phyloP scores from a whole-genome alignment of 2,113 vertebrate genomes.

The Pelvicachromis taeniatus region DNA sequence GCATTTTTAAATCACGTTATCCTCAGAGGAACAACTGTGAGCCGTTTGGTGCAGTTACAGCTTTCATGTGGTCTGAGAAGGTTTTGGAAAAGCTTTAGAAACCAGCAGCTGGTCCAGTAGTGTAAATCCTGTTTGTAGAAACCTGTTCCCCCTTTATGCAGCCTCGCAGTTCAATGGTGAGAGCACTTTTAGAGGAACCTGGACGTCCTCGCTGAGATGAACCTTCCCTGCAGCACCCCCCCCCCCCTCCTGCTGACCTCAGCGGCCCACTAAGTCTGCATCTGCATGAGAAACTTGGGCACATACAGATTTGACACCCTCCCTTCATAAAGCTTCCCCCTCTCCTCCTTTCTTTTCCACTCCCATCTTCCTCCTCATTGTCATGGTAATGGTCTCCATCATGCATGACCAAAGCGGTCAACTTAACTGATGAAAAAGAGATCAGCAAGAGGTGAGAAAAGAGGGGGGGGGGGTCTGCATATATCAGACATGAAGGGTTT shows the following conservation, averaged over 20 bases:
- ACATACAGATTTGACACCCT: constrained; percentile 1
- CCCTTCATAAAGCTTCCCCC: background rate
- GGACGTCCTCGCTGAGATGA: background rate
- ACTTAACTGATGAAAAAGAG: constrained; percentile 57
- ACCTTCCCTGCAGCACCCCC: background rate
- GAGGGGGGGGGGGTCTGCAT: constrained; percentile 27
- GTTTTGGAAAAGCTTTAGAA: too few species aligned
- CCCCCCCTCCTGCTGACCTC: background rate
- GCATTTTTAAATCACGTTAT: rapidly evolving
- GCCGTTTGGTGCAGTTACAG: background rate
- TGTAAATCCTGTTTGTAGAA: background rate
- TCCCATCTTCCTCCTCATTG: constrained; percentile 35
- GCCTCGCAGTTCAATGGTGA: background rate
- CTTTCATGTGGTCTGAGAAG: background rate
- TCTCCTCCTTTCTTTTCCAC: background rate
- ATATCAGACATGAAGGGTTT: constrained; percentile 32
- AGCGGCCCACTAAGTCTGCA: background rate
- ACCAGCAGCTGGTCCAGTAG: background rate
- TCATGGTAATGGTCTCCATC: constrained; percentile 55
- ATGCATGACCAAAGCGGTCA: constrained; percentile 49
- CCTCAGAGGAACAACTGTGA: background rate
- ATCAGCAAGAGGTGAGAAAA: background rate
- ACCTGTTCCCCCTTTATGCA: background rate
- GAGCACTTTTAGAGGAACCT: rapidly evolving
- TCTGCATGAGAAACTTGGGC: constrained; percentile 42